phyloP scores from a whole-genome alignment of 2,888 invertebrate species.

The Muschampia plurimacula region DNA sequence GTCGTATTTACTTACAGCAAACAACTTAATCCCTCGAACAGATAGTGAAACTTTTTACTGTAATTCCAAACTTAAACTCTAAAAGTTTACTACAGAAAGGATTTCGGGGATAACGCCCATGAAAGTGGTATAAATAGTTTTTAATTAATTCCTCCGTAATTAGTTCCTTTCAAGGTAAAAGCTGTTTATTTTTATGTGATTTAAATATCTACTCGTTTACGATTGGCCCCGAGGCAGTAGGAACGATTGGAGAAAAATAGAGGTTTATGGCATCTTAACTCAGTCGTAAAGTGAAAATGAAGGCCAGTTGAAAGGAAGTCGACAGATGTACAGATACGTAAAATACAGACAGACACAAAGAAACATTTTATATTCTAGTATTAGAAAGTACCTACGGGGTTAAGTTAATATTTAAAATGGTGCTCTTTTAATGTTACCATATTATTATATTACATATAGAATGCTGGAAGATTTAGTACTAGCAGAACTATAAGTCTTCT shows the following conservation, averaged over 20 bases:
- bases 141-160: background rate
- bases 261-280: constrained; percentile 22
- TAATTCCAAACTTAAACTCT: background rate
- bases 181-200: constrained; percentile 9
- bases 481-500: too few relatives aligned
- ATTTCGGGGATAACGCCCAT: background rate
- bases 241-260: constrained; percentile 12
- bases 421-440: too few relatives aligned
- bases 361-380: background rate
- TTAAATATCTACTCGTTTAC: constrained; percentile 17
- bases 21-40: background rate
- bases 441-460: too few relatives aligned
- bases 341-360: background rate
- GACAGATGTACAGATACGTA: constrained; percentile 13
- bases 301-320: background rate
- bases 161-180: constrained; percentile 11
- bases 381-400: too few relatives aligned
- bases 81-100: background rate
- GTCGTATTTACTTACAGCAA: background rate
- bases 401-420: too few relatives aligned
- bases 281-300: constrained; percentile 8
- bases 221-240: constrained; percentile 4
- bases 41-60: background rate
- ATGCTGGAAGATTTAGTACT: too few relatives aligned
- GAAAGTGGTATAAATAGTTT: constrained; percentile 11